phyloP scores from a whole-genome alignment of 2,888 invertebrate genomes.

The Lottia gigantea region DNA sequence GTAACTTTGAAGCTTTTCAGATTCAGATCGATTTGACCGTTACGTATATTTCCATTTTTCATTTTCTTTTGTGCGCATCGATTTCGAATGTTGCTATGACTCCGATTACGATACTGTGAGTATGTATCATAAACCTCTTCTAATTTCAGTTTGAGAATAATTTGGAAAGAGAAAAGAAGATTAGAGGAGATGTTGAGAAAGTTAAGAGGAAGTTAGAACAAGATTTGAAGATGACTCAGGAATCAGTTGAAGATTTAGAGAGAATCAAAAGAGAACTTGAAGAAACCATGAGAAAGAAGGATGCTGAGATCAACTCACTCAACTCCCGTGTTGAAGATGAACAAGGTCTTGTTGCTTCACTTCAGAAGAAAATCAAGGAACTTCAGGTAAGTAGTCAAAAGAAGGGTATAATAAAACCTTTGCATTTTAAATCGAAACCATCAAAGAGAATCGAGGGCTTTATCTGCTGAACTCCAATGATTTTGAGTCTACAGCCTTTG shows the following conservation, averaged over 20 bases:
- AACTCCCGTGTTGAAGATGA: conserved; percentile 19
- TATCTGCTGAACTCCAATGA: too few species aligned
- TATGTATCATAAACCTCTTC: background rate
- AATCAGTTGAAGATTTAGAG: conserved; percentile 61
- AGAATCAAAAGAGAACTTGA: conserved; percentile 57
- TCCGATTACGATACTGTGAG: background rate
- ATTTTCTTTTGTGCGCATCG: background rate
- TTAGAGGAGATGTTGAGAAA: conserved; percentile 96
- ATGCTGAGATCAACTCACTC: conserved; percentile 16
- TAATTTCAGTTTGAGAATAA: background rate
- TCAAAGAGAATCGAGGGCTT: too few species aligned
- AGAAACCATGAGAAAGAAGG: conserved; percentile 55
- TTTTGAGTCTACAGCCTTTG: too few species aligned
- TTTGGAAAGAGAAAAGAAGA: conserved; percentile 78
- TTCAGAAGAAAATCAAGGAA: conserved; percentile 23
- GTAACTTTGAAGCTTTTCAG: background rate
- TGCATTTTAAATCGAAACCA: too few species aligned
- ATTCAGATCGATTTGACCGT: too few species aligned
- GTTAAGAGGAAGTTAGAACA: conserved; percentile 97
- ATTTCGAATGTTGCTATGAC: background rate
- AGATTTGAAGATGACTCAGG: conserved; percentile 83
- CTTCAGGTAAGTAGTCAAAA: conserved; percentile 18
- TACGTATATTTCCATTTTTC: too few species aligned
- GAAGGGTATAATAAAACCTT: too few species aligned
- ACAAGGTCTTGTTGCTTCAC: conserved; percentile 13